phyloP scores from a whole-genome alignment of 2,797 vertebrate genomes.

The Erpetoichthys calabaricus region DNA sequence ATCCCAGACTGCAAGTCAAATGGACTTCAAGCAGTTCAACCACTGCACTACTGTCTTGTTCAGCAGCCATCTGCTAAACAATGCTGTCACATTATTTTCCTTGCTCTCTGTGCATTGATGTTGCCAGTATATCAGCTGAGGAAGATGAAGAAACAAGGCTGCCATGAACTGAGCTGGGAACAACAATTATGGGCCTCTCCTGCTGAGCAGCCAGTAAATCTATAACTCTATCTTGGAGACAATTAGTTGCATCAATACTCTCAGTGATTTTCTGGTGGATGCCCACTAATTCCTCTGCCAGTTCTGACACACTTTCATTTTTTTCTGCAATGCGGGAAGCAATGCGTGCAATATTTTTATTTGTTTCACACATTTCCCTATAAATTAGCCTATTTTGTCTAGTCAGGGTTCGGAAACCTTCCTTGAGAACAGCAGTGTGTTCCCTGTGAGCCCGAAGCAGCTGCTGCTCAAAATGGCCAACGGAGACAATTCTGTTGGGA shows the following conservation, averaged over 20 bases:
- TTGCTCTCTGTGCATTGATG: background rate
- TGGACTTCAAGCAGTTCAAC: too few relatives aligned
- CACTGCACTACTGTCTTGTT: too few relatives aligned
- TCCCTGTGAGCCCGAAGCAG: slow-evolving; percentile 14
- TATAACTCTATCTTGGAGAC: slow-evolving; percentile 11
- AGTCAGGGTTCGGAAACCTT: slow-evolving; percentile 14
- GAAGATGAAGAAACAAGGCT: background rate
- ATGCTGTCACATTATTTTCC: background rate
- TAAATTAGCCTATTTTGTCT: slow-evolving; percentile 16
- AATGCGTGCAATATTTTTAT: slow-evolving; percentile 12
- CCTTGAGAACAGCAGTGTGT: slow-evolving; percentile 11
- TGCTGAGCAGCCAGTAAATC: slow-evolving; percentile 10
- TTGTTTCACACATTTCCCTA: slow-evolving; percentile 15
- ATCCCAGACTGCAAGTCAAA: too few relatives aligned
- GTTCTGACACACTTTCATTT: slow-evolving; percentile 11
- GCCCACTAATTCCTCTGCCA: slow-evolving; percentile 13
- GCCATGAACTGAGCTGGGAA: slow-evolving; percentile 3
- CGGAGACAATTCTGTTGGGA: background rate
- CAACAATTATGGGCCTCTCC: slow-evolving; percentile 6
- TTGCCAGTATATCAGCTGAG: background rate
- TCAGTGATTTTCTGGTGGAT: slow-evolving; percentile 14
- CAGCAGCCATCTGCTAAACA: too few relatives aligned
- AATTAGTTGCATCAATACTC: slow-evolving; percentile 13
- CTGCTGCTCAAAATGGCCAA: slow-evolving; percentile 16
- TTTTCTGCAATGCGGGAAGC: slow-evolving; percentile 11